Evolutionary conservation across 2,797 vertebrate genomes (phyloP).

Genomic region (Crenuchus spilurus): DNA sequence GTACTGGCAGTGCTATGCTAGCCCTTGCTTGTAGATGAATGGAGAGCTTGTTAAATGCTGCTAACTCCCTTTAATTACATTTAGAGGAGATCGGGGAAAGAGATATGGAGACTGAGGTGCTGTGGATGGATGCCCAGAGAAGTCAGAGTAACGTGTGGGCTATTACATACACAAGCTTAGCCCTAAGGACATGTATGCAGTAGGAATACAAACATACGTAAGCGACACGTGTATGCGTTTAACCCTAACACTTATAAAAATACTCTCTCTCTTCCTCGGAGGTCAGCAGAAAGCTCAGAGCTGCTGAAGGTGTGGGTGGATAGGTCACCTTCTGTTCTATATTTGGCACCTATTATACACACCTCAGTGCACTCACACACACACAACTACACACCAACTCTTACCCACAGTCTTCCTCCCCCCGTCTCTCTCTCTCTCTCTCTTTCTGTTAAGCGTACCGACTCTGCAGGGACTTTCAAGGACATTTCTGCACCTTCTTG

Average conservation of each 20-base stretch:
- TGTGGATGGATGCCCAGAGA: constrained; percentile 57
- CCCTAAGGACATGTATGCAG: not conserved
- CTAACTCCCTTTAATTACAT: not conserved
- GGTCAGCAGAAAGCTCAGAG: constrained; percentile 28
- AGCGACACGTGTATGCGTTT: constrained; percentile 9
- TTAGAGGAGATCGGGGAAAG: not conserved
- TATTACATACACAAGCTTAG: constrained; percentile 12
- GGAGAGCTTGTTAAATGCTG: constrained; percentile 10
- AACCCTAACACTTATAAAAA: constrained; percentile 8
- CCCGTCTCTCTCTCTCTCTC: constrained; percentile 13
- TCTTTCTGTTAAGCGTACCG: constrained; percentile 32
- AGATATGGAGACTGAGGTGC: constrained; percentile 44
- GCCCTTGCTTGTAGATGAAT: not conserved
- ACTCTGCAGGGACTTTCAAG: constrained; percentile 68
- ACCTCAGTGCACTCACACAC: constrained; percentile 38
- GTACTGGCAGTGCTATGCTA: not conserved
- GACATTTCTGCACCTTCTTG: constrained; percentile 65
- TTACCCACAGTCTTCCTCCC: not conserved
- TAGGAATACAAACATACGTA: constrained; percentile 41
- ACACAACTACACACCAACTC: constrained; percentile 16
- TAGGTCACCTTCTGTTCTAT: constrained; percentile 55
- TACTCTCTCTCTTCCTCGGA: constrained; percentile 2
- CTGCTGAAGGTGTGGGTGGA: constrained; percentile 37
- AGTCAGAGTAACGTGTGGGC: constrained; percentile 51
- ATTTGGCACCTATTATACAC: constrained; percentile 52